Evolutionary conservation across 53 echinoderm and acorn worm species (phyloP).

Genomic region (Echinarachnius parma): DNA sequence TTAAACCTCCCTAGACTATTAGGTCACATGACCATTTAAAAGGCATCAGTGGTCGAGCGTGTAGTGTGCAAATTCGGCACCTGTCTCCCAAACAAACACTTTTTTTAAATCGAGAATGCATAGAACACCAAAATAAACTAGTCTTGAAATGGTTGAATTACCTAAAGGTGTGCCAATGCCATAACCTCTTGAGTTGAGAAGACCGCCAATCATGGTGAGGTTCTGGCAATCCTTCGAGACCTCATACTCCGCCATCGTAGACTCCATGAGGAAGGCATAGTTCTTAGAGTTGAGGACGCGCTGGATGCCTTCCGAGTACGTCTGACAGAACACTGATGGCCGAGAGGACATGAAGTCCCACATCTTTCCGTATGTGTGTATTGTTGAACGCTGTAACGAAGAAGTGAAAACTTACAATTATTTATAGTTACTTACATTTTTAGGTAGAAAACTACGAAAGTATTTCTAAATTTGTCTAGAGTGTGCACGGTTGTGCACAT

Average conservation of each 20-base stretch:
- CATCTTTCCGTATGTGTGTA: conserved; percentile 83
- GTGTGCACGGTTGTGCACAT: too few relatives aligned
- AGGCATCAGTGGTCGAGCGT: too few relatives aligned
- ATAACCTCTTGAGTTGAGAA: conserved; percentile 87
- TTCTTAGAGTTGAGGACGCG: conserved; percentile 82
- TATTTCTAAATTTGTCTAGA: too few relatives aligned
- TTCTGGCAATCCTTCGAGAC: conserved; percentile 81
- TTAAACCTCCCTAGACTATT: too few relatives aligned
- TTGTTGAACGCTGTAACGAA: conserved; percentile 74
- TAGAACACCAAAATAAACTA: too few relatives aligned
- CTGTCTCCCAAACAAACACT: too few relatives aligned
- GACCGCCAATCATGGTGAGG: conserved; percentile 88
- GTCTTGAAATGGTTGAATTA: too few relatives aligned
- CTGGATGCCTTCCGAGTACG: conserved; percentile 68
- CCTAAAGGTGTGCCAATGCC: conserved; percentile 94
- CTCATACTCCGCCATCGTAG: conserved; percentile 84
- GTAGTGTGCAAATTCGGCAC: too few relatives aligned
- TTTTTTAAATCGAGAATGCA: too few relatives aligned
- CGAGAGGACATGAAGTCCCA: conserved; percentile 82
- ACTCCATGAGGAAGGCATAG: conserved; percentile 97
- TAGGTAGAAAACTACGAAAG: too few relatives aligned
- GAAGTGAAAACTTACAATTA: background rate
- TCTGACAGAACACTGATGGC: conserved; percentile 80
- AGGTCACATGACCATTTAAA: too few relatives aligned
- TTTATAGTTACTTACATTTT: too few relatives aligned